These are phyloP conservation scores for Diaperis boleti DNA, from an alignment of 2,888 invertebrate species.

Conservation along the genomic window DNA sequence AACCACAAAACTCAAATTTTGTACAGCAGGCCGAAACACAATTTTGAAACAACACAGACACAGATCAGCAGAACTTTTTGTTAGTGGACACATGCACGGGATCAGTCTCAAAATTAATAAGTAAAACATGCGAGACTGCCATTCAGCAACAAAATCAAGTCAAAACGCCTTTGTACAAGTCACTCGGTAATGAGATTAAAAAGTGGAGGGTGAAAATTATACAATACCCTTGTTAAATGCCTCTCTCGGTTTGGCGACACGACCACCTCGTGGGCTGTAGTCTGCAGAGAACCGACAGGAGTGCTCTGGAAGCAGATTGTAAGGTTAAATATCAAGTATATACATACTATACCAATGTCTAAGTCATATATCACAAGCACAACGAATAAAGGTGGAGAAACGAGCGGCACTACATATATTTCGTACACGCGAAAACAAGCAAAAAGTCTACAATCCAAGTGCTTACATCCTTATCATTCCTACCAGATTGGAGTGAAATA, in stretches of 20 bases:
- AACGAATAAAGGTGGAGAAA: too few species aligned
- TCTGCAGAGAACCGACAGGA: constrained; percentile 92
- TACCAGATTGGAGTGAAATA: too few species aligned
- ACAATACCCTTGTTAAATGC: constrained; percentile 77
- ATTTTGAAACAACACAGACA: background rate
- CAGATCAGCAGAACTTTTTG: background rate
- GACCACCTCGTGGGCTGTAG: constrained; percentile 91
- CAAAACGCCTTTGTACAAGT: background rate
- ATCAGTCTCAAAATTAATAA: background rate
- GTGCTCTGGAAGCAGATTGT: constrained; percentile 93
- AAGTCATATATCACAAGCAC: too few species aligned
- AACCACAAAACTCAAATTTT: too few species aligned
- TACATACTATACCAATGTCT: too few species aligned
- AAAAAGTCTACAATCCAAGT: too few species aligned
- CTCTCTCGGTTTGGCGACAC: constrained; percentile 91
- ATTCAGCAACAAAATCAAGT: background rate
- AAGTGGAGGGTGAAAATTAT: background rate
- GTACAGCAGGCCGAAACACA: background rate
- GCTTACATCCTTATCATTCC: too few species aligned
- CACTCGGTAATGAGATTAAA: background rate
- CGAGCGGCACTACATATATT: too few species aligned
- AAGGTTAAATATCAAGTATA: too few species aligned
- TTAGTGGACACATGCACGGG: background rate
- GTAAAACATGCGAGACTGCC: constrained; percentile 5
- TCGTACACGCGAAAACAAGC: too few species aligned